Evolutionary conservation across 2,888 invertebrate genomes (phyloP), one percentile per base, ranked within the genome.

Genomic region (Temnothorax unifasciatus): DNA sequence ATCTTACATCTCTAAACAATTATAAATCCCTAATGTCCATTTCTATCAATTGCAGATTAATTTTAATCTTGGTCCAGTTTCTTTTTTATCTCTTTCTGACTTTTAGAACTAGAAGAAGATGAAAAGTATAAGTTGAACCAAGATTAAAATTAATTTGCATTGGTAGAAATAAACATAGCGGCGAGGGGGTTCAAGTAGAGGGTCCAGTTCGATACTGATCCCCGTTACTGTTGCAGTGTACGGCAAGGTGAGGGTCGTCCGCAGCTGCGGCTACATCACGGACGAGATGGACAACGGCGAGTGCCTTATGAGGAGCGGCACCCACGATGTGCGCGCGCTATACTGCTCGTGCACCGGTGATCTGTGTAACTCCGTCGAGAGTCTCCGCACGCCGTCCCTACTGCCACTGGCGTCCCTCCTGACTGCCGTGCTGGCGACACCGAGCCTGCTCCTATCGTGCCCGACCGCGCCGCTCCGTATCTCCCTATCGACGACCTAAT

Each of bases 321-420:
- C 97, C 21, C 97, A 97, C 87, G 97, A 97, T 90, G 96, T 98
- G 0, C 96, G 96, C 89, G 96, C 97, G 75, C 95, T 96, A 2
- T 98, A 98, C 94, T 98, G 98, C 94, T 96, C 97, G 84, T 98
- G 98, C 94, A 96, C 97, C 92, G 96, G 96, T 8, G 97, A 97
- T 93, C 96, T 97, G 29, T 98, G 98, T 95, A 98, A 98, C 93
- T 95, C 95, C 74, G 96, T 96, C 75, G 89, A 88, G 83, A 86
- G 87, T 54, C 66, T 77, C 77, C 87, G 74, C 34, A 85, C 85
- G 85, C 88, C 90, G 87, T 90, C 90, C 87, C 79, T 89, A 83
- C 84, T 90, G 85, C 88, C 90, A 82, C 81, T 90, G 64, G 86
- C 89, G 38, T 89, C 89, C 4, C 63, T 90, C 71, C 74, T 89